Evolutionary conservation across 2,797 vertebrate genomes (phyloP).

Genomic region (Oryzias sinensis): DNA sequence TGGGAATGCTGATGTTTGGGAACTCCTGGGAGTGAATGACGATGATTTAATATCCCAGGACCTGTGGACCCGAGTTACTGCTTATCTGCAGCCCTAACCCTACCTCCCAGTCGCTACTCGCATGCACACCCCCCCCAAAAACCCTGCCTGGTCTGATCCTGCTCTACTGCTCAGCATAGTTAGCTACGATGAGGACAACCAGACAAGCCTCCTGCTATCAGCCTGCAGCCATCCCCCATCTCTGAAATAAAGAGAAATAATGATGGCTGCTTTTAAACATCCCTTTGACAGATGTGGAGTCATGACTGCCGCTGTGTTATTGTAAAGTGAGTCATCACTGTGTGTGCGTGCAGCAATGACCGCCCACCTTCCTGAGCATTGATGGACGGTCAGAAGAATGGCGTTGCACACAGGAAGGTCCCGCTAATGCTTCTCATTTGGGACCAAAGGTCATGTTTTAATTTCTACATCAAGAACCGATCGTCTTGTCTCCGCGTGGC

Average conservation of each 20-base stretch:
- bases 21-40: constrained; percentile 64
- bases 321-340: constrained; percentile 63
- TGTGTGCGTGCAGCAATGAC: constrained; percentile 62
- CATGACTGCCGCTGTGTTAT: constrained; percentile 70
- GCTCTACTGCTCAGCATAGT: constrained; percentile 36
- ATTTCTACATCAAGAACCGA: constrained; percentile 80
- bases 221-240: constrained; percentile 55
- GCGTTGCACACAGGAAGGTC: constrained; percentile 86
- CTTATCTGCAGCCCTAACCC: constrained; percentile 79
- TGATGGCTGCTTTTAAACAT: constrained; percentile 91
- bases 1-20: constrained; percentile 75
- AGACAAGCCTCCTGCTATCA: constrained; percentile 75
- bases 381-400: constrained; percentile 85
- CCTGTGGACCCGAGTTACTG: constrained; percentile 73
- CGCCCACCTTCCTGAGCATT: constrained; percentile 77
- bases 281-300: constrained; percentile 86
- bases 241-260: constrained; percentile 90
- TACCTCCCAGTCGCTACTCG: constrained; percentile 33
- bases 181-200: constrained; percentile 78
- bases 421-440: constrained; percentile 79
- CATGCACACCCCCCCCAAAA: constrained; percentile 5
- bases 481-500: constrained; percentile 72
- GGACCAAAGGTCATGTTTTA: constrained; percentile 88
- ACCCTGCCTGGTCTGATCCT: constrained; percentile 7
- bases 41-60: constrained; percentile 83